Conservation (phyloP, 2,797 vertebrate genomes). For the Acanthurus tractus region DNA sequence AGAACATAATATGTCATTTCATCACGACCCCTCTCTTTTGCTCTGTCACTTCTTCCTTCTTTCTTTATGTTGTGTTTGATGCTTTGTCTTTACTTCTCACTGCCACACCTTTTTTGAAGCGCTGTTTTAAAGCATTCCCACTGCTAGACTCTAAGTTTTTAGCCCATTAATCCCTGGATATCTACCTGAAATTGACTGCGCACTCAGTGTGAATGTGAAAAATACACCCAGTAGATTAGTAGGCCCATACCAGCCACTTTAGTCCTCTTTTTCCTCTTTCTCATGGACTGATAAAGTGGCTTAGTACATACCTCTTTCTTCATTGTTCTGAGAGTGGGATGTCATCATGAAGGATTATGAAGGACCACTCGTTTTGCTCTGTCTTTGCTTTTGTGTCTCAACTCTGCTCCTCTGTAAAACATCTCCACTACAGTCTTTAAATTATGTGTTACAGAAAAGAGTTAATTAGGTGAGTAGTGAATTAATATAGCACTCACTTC, state of each 20-base stretch:
- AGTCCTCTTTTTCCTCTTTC: conserved; percentile 40
- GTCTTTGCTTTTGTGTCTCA: conserved; percentile 82
- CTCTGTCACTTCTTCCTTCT: conserved; percentile 53
- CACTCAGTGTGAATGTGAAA: conserved; percentile 45
- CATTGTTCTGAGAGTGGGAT: conserved; percentile 74
- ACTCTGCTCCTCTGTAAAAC: conserved; percentile 83
- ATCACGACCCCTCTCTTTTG: conserved; percentile 48
- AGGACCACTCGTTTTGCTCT: conserved; percentile 79
- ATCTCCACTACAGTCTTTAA: conserved; percentile 84
- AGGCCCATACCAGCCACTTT: conserved; percentile 66
- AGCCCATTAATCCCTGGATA: conserved; percentile 43
- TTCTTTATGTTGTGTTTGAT: conserved; percentile 60
- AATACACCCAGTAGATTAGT: conserved; percentile 56
- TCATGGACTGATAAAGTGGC: conserved; percentile 69
- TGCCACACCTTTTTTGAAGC: conserved; percentile 68
- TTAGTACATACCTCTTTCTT: conserved; percentile 64
- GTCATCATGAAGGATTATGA: conserved; percentile 81
- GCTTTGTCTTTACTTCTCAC: conserved; percentile 52
- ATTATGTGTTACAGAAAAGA: conserved; percentile 87
- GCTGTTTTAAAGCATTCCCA: conserved; percentile 49
- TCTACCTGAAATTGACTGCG: conserved; percentile 52
- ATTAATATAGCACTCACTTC: conserved; percentile 71
- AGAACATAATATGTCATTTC: conserved; percentile 52
- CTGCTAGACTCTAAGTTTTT: conserved; percentile 43
- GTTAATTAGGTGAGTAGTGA: conserved; percentile 88